Evolutionary conservation across 1,140 invertebrate genomes (phyloP), one percentile per base, ranked within the genome.

Genomic region (Eurosta solidaginis): DNA sequence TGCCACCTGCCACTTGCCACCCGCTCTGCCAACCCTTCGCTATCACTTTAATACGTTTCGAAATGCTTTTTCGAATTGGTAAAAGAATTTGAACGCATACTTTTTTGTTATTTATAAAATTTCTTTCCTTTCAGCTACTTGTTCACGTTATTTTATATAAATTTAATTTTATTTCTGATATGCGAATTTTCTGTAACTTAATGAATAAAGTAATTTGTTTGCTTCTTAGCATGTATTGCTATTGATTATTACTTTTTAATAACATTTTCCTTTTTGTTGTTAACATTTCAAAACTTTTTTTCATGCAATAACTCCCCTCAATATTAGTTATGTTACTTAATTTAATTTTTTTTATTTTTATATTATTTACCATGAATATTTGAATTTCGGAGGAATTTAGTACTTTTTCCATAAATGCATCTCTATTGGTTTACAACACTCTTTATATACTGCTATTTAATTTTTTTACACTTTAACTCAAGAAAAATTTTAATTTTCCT

Each of bases 331-430:
- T 7, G 12, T 9, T 40, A 17, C 25, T 68, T 3, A 10, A 22
- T 40, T 74, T 74, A 27, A 45, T 78, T 68, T 78, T 29, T 52
- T n/a, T 14, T 68, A 17, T 27, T 36, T 47, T 33, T 74, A 50
- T 20, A 33, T 68, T n/a, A 9, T 68, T 68, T 68, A 68, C 59
- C n/a, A n/a, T n/a, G n/a, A n/a, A n/a, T n/a, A 40, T 68, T 40
- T 68, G 59, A 29, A 68, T 68, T 63, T 42, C 59, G 59, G 59
- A 68, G 59, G 59, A 68, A 40, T 68, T 36, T 40, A 42, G 33
- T 20, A 40, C 36, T 22, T 68, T 59, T 40, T 68, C n/a, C 59
- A 68, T 68, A 68, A 68, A 68, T 68, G 59, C 59, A 68, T 63
- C 40, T 63, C 59, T 36, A 36, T 40, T 29, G 29, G n/a, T 40